These are phyloP conservation scores for Monarcha castaneiventris DNA, from an alignment of 2,113 vertebrate genomes.

Conservation along the genomic window DNA sequence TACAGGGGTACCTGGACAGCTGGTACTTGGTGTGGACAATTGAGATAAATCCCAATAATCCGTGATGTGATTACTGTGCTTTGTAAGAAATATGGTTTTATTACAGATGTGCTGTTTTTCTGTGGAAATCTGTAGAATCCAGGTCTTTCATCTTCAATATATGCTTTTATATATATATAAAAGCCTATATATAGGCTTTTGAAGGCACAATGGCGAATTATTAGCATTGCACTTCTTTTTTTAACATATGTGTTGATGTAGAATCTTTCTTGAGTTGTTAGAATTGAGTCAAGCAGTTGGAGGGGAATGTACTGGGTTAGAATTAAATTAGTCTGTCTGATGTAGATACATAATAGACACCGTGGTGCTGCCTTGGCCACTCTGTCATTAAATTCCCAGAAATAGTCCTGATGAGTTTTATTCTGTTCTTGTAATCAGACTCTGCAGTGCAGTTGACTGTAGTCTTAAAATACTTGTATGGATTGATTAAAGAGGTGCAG, in stretches of 20 bases:
- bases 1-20: not conserved
- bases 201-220: not conserved
- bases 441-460: not conserved
- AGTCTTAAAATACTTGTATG: not conserved
- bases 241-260: fast-evolving
- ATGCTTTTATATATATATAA: too few species aligned
- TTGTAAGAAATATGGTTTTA: not conserved
- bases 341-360: not conserved
- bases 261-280: not conserved
- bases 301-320: not conserved
- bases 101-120: not conserved
- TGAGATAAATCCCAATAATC: not conserved
- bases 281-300: not conserved
- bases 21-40: not conserved
- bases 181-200: too few species aligned
- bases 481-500: not conserved
- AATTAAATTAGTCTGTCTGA: not conserved
- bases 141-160: not conserved
- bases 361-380: not conserved
- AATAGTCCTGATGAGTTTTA: not conserved
- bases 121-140: not conserved
- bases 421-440: not conserved
- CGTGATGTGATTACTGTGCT: fast-evolving
- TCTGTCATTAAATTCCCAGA: not conserved
- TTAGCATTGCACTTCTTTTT: not conserved